Percentiles rank a stretch among this genome's conserved stretches.
phyloP scores from a whole-genome alignment of 2,113 vertebrate genomes.

The Ginglymostoma cirratum region DNA sequence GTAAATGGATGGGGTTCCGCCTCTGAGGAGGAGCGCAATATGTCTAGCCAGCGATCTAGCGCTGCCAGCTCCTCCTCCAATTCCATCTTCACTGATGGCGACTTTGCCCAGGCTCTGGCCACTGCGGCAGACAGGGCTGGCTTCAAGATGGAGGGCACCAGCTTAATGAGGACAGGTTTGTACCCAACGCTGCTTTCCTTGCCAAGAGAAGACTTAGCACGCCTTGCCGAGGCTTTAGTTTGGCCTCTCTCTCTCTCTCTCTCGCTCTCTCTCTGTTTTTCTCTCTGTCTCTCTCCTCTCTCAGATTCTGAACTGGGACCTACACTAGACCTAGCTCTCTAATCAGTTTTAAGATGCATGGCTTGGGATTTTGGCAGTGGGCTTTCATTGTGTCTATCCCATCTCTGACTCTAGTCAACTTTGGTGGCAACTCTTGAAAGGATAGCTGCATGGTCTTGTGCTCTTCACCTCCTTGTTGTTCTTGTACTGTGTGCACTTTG shows the following conservation, averaged over 20 bases:
- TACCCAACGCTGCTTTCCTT: conserved; percentile 44
- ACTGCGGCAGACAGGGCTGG: conserved; percentile 93
- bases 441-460: background rate
- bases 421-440: background rate
- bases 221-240: background rate
- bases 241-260: background rate
- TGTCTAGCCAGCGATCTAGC: conserved; percentile 94
- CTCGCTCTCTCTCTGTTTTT: background rate
- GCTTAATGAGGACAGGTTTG: conserved; percentile 92
- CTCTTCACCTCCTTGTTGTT: background rate
- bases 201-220: background rate
- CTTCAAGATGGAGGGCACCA: conserved; percentile 87
- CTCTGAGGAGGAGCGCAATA: conserved; percentile 90
- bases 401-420: background rate
- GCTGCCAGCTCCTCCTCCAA: conserved; percentile 88
- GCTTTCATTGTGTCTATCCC: background rate
- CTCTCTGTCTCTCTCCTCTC: background rate
- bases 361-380: background rate
- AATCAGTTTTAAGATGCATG: background rate
- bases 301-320: background rate
- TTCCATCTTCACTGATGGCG: conserved; percentile 89
- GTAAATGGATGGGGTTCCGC: conserved; percentile 97
- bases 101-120: conserved; percentile 90
- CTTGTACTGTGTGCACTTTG: background rate
- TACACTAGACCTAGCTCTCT: background rate